Evolutionary conservation across 2,888 invertebrate species (phyloP), one percentile per base, ranked within the genome.

Genomic region (Penaeus monodon): DNA sequence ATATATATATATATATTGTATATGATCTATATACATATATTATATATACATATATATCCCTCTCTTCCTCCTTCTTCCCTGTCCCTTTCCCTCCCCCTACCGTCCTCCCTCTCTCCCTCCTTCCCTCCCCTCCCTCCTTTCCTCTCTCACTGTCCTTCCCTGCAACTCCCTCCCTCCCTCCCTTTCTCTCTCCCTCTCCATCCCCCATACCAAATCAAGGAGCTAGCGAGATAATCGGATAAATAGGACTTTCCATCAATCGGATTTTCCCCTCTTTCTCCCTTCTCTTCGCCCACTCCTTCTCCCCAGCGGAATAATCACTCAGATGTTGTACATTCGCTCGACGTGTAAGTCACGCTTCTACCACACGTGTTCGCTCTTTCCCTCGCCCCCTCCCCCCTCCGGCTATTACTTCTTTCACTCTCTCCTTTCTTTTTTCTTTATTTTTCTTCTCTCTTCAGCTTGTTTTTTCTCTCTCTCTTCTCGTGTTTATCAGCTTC

Each of bases 21-120:
- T n/a, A n/a, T n/a, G n/a, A 73, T 73, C 27, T 73, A 73, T 73
- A 27, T 73, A 73, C 27, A 73, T 73, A 73, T 73, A 73, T 73
- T 73, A 73, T 73, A 73, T 73, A 70, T 73, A 73, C 29, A 73
- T 73, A 24, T 27, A n/a, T 38, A n/a, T 73, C 38, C 17, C 33
- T 64, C 79, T 24, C 20, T 14, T 17, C n/a, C 14, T 57, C 44
- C 22, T 44, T 27, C 33, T n/a, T n/a, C n/a, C n/a, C 70, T 70
- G 70, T 70, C 70, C 70, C 33, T n/a, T 20, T 70, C 24, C 33
- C 33, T 14, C 33, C 70, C 70, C 73, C 73, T 73, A 1, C 73
- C 8, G 29, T 38, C 33, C 64, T 80, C 22, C 17, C 33, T 64
- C 79, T 24, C 20, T 14, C n/a, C n/a, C 14, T 57, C 44, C 22